Base-by-base conservation (phyloP, 2,888 invertebrate species). In the Thymelicus sylvestris region DNA sequence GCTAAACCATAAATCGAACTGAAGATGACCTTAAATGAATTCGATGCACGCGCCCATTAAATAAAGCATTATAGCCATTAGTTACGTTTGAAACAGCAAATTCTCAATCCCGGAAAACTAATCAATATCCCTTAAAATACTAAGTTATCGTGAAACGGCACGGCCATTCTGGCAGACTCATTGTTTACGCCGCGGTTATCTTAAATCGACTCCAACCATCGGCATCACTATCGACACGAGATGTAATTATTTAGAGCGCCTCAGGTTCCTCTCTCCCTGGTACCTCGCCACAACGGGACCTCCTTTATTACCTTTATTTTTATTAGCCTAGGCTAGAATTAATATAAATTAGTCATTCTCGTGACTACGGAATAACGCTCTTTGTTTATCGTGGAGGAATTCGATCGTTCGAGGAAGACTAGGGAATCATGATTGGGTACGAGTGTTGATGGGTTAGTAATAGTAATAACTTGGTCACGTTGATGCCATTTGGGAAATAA, bases 201-300 rank as follows among this genome's bases (percentile, higher is more conserved):
- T 75, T 78, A 76, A 75, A 77, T 79, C 74, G 72, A 67, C 65
- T 55, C 63, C 64, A 71, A 72, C 73, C 72, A 76, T 76, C 74
- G 67, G 24, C 10, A 55, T 66, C 74, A 61, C 71, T 76, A 77
- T 76, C 76, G 74, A 75, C 75, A 74, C 75, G 77, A 80, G 74
- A 75, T 78, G 77, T 78, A 79, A 79, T 79, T 78, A 78, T 78
- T 68, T 68, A 62, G 62, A 68, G 50, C 68, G 67, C 55, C 67
- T 71, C 67, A 44, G 57, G 66, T 59, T 60, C 50, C 19, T 62
- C 64, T 67, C 39, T 68, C n/a, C 62, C 69, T 73, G 52, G 67
- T 69, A 41, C 71, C 59, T 50, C 71, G 38, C 44, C 19, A 48
- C 71, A 72, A 74, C 74, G 73, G 74, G 55, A 73, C 48, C 57